These are phyloP conservation scores for Trilocha varians DNA, from an alignment of 2,888 invertebrate species.

Conservation along the genomic window DNA sequence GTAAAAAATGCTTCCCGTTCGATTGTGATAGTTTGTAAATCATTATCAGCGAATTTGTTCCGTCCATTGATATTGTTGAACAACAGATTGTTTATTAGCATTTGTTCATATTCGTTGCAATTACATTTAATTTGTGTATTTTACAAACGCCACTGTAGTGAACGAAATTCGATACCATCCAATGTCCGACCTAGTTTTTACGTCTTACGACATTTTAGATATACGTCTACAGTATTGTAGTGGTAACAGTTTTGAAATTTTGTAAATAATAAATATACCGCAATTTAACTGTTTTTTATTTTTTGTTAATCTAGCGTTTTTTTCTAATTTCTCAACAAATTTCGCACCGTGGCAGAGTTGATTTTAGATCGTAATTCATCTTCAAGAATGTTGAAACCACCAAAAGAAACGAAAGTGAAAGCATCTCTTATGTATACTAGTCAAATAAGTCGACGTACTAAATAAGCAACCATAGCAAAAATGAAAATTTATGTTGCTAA, in stretches of 20 bases:
- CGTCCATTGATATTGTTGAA: slow-evolving; percentile 42
- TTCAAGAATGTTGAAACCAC: too few relatives aligned
- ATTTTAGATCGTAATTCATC: too few relatives aligned
- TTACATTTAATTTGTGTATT: slow-evolving; percentile 2
- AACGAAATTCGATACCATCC: slow-evolving; percentile 22
- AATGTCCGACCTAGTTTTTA: slow-evolving; percentile 19
- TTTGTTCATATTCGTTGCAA: slow-evolving; percentile 9
- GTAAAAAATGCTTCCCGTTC: slow-evolving; percentile 23
- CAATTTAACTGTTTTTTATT: slow-evolving; percentile 19
- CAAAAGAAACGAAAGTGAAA: too few relatives aligned
- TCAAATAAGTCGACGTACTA: too few relatives aligned
- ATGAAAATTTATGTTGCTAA: too few relatives aligned
- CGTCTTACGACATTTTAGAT: slow-evolving; percentile 15
- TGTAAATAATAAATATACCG: slow-evolving; percentile 43
- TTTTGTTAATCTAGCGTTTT: too few relatives aligned
- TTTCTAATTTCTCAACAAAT: too few relatives aligned
- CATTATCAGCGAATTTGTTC: slow-evolving; percentile 51
- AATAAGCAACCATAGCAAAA: too few relatives aligned
- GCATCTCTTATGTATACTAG: too few relatives aligned
- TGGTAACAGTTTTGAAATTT: slow-evolving; percentile 30
- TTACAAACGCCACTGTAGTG: slow-evolving; percentile 6
- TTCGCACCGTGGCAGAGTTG: too few relatives aligned
- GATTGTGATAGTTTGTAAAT: slow-evolving; percentile 29
- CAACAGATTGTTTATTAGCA: slow-evolving; percentile 16
- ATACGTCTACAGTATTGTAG: slow-evolving; percentile 38